Evolutionary conservation across 2,797 vertebrate genomes (phyloP).

Genomic region (Tachyglossus aculeatus): DNA sequence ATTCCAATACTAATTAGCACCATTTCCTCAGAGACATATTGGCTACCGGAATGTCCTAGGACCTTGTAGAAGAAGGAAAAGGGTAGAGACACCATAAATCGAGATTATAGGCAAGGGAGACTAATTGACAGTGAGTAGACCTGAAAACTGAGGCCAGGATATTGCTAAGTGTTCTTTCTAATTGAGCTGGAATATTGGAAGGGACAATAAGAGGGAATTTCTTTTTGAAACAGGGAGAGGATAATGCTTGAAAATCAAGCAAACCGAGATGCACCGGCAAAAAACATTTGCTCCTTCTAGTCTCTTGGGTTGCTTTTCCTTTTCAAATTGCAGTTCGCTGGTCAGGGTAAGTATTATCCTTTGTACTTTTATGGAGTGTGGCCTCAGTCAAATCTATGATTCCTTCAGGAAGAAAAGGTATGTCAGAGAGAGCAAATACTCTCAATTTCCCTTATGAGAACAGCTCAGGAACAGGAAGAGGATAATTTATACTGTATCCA

Average conservation of each 20-base stretch:
- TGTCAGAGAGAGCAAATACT: background rate
- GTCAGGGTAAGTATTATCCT: background rate
- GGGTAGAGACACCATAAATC: constrained; percentile 76
- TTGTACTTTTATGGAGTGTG: background rate
- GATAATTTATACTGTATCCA: background rate
- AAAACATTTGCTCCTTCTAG: constrained; percentile 17
- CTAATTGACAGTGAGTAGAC: constrained; percentile 42
- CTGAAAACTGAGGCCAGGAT: constrained; percentile 32
- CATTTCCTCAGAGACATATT: constrained; percentile 99
- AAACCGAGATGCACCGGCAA: constrained; percentile 48
- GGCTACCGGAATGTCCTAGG: constrained; percentile 95
- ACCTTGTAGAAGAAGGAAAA: constrained; percentile 83
- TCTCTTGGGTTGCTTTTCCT: background rate
- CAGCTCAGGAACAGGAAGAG: too few species aligned
- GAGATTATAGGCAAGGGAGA: constrained; percentile 49
- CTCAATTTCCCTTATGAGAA: background rate
- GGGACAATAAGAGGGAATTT: background rate
- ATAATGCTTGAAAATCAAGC: constrained; percentile 35
- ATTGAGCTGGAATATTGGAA: constrained; percentile 31
- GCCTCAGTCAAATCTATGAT: background rate
- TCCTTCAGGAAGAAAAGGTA: background rate
- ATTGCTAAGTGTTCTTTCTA: background rate
- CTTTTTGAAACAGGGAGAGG: constrained; percentile 39
- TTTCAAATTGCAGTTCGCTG: background rate
- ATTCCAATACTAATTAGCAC: constrained; percentile 99